Evolutionary conservation across 2,888 invertebrate species (phyloP), one percentile per base, ranked within the genome.

Genomic region (Lydus trimaculatus): DNA sequence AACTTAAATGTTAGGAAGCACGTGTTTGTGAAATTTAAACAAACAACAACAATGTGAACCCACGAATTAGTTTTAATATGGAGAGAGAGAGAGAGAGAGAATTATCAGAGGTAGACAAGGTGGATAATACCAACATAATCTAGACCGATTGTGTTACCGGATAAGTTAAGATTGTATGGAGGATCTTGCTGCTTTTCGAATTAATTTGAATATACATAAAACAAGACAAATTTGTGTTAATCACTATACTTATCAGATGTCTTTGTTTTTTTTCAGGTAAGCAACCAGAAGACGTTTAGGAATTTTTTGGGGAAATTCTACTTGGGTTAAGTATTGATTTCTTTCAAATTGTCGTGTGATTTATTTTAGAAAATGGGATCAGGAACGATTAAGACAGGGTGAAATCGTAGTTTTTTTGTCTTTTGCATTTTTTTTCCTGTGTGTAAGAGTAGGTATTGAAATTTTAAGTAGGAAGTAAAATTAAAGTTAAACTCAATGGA

Each of bases 71-170:
- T 73, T 78, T n/a, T 75, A 74, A 71, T 76, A 74, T 74, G 17
- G 9, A 52, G 20, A 52, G 73, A 72, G 76, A 73, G 80, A 43
- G 9, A 52, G 20, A 52, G 73, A 72, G 76, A 73, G 80, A 78
- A 77, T 76, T 79, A 81, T 78, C 77, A 71, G 74, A 74, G 73
- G 76, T 74, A 78, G 78, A 79, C 78, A 79, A 80, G 80, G 79
- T 80, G 77, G 77, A 77, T 79, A 78, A 79, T 77, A 72, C 74
- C 73, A 63, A 67, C 69, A 70, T 77, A 78, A 78, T 77, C 77
- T 72, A 72, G 78, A 76, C 75, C 77, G 78, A 80, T 78, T 78
- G 75, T 77, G 73, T 74, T 75, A 74, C 76, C 74, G 72, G 73
- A 70, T 70, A 66, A 70, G 64, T 69, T 65, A 77, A 75, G 74